phyloP scores from a whole-genome alignment of 2,797 vertebrate genomes.

The Muscicapa striata region DNA sequence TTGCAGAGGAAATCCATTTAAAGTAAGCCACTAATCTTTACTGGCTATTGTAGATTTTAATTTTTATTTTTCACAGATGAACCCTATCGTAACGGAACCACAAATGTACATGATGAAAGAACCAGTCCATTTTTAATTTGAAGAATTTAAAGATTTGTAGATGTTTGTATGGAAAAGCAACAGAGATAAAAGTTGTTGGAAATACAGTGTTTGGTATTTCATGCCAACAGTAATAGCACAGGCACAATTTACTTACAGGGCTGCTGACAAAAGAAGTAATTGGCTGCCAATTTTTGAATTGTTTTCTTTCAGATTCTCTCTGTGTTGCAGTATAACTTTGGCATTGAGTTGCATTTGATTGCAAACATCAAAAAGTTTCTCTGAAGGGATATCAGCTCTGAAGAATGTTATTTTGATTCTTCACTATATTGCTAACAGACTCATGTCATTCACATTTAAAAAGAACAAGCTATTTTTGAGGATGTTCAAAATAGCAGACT shows the following conservation, averaged over 20 bases:
- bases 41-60: not conserved
- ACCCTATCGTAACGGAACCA: not conserved
- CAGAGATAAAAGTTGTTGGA: constrained; percentile 31
- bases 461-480: constrained; percentile 46
- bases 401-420: constrained; percentile 23
- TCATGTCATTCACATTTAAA: constrained; percentile 22
- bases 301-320: constrained; percentile 46
- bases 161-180: not conserved
- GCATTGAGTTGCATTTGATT: constrained; percentile 41
- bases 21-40: constrained; percentile 42
- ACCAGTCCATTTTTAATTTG: not conserved
- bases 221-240: constrained; percentile 21
- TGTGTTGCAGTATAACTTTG: constrained; percentile 40
- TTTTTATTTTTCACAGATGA: constrained; percentile 47
- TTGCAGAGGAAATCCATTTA: constrained; percentile 39
- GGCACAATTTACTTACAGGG: constrained; percentile 17
- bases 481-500: constrained; percentile 31
- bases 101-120: constrained; percentile 8
- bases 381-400: constrained; percentile 22
- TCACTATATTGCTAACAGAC: constrained; percentile 27
- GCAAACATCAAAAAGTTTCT: constrained; percentile 56
- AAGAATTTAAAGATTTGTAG: not conserved
- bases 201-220: not conserved
- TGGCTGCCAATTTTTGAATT: constrained; percentile 43
- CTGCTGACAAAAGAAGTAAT: constrained; percentile 40